A percentile compares a stretch with the other conserved stretches of the same genome.
These are phyloP conservation scores for Cheirogaleus medius DNA, from an alignment of 2,113 vertebrate species.

Conservation along the genomic window DNA sequence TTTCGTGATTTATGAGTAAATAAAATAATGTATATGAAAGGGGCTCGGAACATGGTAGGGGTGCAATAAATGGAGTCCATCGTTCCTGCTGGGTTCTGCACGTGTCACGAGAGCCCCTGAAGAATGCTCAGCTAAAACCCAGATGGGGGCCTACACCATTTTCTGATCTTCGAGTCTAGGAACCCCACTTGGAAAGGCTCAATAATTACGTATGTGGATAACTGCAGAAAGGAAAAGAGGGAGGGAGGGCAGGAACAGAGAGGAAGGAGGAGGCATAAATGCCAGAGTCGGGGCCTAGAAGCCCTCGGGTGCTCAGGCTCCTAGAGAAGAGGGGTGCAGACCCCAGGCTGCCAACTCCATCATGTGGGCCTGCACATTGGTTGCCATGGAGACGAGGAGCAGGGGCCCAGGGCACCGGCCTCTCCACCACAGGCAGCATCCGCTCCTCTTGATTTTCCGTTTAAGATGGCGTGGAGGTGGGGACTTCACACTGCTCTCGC, in stretches of 20 bases:
- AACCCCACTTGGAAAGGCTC: neutral
- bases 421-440: slow-evolving; percentile 66
- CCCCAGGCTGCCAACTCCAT: neutral
- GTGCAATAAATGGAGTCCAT: neutral
- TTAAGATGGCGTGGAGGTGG: slow-evolving; percentile 35
- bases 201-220: no score
- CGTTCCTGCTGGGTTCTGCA: neutral
- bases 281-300: neutral
- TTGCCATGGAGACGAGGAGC: slow-evolving; percentile 79
- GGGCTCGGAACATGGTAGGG: neutral
- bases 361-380: slow-evolving; percentile 29
- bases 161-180: neutral
- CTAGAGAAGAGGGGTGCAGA: neutral
- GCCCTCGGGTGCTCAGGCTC: neutral
- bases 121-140: neutral
- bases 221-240: neutral
- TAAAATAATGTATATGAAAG: slow-evolving; percentile 33
- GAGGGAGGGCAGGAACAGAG: neutral
- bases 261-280: neutral
- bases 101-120: neutral
- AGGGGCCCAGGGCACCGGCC: slow-evolving; percentile 1
- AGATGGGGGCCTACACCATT: neutral
- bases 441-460: slow-evolving; percentile 68
- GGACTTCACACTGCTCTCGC: neutral
- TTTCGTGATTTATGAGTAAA: slow-evolving; percentile 53